Evolutionary conservation across 2,888 invertebrate genomes (phyloP).

Genomic region (Dione juno): DNA sequence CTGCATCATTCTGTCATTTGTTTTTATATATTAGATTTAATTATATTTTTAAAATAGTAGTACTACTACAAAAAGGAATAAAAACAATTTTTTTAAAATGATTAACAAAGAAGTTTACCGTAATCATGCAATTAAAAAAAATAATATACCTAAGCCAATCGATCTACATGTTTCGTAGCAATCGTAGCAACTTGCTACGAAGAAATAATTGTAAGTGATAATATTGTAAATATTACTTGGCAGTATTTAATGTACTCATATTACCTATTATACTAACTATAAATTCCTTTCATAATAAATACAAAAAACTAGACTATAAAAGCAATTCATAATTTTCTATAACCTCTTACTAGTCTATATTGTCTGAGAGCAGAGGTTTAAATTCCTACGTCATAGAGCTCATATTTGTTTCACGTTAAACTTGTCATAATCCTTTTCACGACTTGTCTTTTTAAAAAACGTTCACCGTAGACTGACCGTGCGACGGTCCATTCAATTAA

Average conservation of each 20-base stretch:
- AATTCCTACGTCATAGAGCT: constrained; percentile 31
- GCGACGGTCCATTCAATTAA: constrained; percentile 79
- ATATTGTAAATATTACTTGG: constrained; percentile 1
- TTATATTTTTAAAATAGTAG: not conserved
- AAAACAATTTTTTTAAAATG: not conserved
- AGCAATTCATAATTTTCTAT: constrained; percentile 18
- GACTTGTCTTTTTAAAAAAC: constrained; percentile 35
- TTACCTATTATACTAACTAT: not conserved
- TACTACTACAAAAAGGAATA: not conserved
- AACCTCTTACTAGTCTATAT: constrained; percentile 6
- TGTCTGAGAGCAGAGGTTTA: constrained; percentile 22
- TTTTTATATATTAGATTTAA: not conserved
- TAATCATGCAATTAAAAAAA: not conserved
- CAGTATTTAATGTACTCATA: not conserved
- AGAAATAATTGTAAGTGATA: constrained; percentile 21
- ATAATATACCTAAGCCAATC: not conserved
- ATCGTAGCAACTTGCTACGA: constrained; percentile 48
- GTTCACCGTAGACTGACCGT: constrained; percentile 67
- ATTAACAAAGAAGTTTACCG: not conserved
- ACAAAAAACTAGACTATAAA: constrained; percentile 16
- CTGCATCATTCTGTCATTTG: too few species aligned
- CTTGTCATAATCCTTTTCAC: constrained; percentile 33
- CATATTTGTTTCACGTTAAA: constrained; percentile 28
- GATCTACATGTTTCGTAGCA: constrained; percentile 45
- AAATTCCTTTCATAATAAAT: constrained; percentile 17